phyloP scores from a whole-genome alignment of 23 tunicate species.

The Botrylloides violaceus region DNA sequence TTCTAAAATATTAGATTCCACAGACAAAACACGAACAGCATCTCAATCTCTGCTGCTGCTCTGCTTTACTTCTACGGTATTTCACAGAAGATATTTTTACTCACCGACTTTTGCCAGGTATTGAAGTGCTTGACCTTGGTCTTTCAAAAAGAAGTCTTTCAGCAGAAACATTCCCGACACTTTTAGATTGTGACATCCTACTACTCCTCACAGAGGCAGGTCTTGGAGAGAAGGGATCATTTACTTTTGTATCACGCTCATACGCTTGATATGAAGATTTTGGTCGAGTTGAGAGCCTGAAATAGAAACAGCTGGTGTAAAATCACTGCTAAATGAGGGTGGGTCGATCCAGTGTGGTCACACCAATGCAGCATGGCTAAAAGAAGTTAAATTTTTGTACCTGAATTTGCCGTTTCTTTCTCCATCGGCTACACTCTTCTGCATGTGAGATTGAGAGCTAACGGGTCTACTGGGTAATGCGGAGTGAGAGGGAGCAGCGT shows the following conservation, averaged over 20 bases:
- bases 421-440: not conserved
- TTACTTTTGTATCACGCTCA: not conserved
- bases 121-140: conserved; percentile 74
- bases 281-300: not conserved
- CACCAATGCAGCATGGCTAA: too few species aligned
- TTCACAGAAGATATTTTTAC: not conserved
- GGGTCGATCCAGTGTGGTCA: too few species aligned
- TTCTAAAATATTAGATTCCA: too few species aligned
- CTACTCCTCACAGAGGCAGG: too few species aligned
- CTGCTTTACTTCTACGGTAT: not conserved
- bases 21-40: too few species aligned
- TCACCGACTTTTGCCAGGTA: conserved; percentile 75
- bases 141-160: conserved; percentile 12
- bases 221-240: too few species aligned
- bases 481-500: not conserved
- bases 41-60: too few species aligned
- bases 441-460: not conserved
- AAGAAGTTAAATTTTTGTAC: too few species aligned
- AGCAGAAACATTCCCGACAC: not conserved
- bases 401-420: not conserved
- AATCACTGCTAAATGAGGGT: too few species aligned
- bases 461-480: not conserved
- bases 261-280: not conserved
- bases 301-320: too few species aligned
- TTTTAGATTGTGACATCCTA: not conserved